Evolutionary conservation across 1,140 invertebrate genomes (phyloP), one percentile per base, ranked within the genome.

Genomic region (Procambarus clarkii): DNA sequence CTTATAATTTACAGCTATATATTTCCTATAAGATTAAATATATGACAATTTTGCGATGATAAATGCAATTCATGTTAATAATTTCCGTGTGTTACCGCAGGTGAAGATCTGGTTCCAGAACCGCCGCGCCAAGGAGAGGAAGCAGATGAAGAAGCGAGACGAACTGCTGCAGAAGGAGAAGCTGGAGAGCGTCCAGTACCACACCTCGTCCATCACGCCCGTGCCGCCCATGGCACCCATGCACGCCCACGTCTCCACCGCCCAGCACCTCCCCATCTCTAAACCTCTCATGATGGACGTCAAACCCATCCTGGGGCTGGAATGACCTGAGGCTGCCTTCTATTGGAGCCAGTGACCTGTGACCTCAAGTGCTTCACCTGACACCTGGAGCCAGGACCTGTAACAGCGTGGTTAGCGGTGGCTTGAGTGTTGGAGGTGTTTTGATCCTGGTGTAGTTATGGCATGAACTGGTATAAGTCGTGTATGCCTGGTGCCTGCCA

Each of bases 41-140:
- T n/a, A 69, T 69, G 64, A 69, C 13, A 15, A n/a, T n/a, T 69
- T 13, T n/a, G 13, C 1, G 13, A 15, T n/a, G n/a, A 13, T 69
- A 13, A 69, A 15, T n/a, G 0, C 1, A n/a, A 15, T 69, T n/a
- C n/a, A 15, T n/a, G 13, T n/a, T 15, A 54, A 54, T 13, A 54
- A 9, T 54, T 1, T 54, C 2, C 13, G 50, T 54, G 8, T 54
- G 2, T 54, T 69, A 0, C 13, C 18, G 21, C 60, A 98, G 96
- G 97, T 97, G 3, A 97, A 97, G 94, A 97, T 97, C 82, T 98
- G 97, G 97, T 99, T 99, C 94, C 98, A 99, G 95, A 99, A 99
- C 94, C 96, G 98, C 44, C 96, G 98, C 7, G 98, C 98, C 21
- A 99, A 99, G 94, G 98, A 99, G 92, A 77, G 89, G 71, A 91